These are phyloP conservation scores for Marisa cornuarietis DNA, from an alignment of 1,140 invertebrate species.

Conservation along the genomic window DNA sequence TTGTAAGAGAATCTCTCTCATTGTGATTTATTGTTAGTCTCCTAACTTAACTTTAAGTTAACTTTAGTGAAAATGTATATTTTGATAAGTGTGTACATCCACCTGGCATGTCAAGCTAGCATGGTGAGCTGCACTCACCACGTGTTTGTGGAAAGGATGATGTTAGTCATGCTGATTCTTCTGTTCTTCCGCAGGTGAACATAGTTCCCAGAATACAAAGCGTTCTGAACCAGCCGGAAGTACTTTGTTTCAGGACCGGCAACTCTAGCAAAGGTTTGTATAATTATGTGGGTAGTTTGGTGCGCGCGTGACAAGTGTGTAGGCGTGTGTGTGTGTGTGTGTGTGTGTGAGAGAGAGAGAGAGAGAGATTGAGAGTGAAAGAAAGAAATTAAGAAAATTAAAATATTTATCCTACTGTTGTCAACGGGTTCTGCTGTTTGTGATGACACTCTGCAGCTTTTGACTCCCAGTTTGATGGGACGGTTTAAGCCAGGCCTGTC, in stretches of 20 bases:
- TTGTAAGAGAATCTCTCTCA: too few relatives aligned
- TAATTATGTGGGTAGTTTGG: background rate
- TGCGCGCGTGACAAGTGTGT: background rate
- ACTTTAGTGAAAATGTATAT: too few relatives aligned
- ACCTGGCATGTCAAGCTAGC: too few relatives aligned
- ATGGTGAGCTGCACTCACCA: background rate
- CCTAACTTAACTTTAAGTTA: too few relatives aligned
- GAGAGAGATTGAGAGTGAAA: conserved; percentile 4
- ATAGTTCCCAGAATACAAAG: conserved; percentile 4
- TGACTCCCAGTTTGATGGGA: too few relatives aligned
- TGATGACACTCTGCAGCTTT: too few relatives aligned
- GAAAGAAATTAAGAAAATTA: background rate
- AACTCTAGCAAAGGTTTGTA: background rate
- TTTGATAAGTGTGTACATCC: too few relatives aligned
- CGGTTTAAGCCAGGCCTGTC: too few relatives aligned
- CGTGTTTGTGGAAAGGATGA: background rate
- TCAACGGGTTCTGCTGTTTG: too few relatives aligned
- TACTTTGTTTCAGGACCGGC: background rate
- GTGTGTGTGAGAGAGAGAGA: background rate
- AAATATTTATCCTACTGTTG: too few relatives aligned
- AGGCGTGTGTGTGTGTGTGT: background rate
- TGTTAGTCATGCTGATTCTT: background rate
- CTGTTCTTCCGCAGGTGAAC: conserved; percentile 11
- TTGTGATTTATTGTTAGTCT: too few relatives aligned
- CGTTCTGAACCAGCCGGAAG: conserved; percentile 1